These are phyloP conservation scores for Carettochelys insculpta DNA, from an alignment of 2,113 vertebrate genomes.

Conservation along the genomic window DNA sequence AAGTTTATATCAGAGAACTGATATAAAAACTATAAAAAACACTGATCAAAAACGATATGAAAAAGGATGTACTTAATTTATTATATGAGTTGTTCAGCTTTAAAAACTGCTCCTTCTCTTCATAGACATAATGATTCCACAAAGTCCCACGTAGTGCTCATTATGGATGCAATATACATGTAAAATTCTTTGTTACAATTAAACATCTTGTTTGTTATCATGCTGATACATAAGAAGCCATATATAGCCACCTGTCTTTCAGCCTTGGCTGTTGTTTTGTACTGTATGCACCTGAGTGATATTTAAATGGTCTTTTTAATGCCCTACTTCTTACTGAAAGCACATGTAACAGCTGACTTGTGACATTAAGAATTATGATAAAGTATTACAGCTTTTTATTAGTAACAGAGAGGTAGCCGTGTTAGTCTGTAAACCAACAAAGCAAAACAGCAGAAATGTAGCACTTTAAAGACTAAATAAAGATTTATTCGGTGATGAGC, in stretches of 20 bases:
- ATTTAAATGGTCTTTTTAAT: not conserved
- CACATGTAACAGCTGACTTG: not conserved
- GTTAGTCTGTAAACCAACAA: no score
- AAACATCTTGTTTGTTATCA: not conserved
- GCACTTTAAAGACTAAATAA: no score
- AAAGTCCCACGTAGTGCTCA: not conserved
- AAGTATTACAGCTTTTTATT: not conserved
- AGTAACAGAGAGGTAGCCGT: no score
- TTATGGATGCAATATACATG: not conserved
- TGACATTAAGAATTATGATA: not conserved
- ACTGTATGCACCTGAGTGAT: not conserved
- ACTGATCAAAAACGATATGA: not conserved
- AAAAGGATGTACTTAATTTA: conserved; percentile 20
- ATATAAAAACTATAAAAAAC: no score
- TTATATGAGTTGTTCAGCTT: conserved; percentile 18
- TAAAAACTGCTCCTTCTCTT: conserved; percentile 20
- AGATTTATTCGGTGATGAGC: no score
- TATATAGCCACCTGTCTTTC: not conserved
- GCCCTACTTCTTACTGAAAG: not conserved
- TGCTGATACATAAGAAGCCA: not conserved
- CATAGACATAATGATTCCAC: not conserved
- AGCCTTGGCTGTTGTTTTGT: not conserved
- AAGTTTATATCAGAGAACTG: not conserved
- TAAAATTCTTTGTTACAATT: not conserved
- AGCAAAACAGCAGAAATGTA: no score